phyloP scores from a whole-genome alignment of 2,113 vertebrate species.

The Hyaena hyaena region DNA sequence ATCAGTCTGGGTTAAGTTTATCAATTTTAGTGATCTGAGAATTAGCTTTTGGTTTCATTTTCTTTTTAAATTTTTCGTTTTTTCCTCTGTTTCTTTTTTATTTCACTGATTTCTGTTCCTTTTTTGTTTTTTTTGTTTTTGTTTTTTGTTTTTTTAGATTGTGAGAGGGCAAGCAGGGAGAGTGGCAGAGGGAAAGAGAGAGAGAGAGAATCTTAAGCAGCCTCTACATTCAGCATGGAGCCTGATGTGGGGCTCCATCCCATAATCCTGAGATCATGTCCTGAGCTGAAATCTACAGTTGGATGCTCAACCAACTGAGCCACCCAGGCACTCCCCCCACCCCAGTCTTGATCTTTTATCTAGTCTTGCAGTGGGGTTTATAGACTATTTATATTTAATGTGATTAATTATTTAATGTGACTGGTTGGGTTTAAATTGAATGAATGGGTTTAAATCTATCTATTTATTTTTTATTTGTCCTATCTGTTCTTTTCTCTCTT shows the following conservation, averaged over 20 bases:
- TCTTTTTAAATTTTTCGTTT: background rate
- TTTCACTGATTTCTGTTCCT: background rate
- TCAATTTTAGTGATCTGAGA: background rate
- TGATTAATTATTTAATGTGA: background rate
- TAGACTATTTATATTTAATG: background rate
- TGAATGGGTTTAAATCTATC: slow-evolving; percentile 1
- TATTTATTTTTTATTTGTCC: slow-evolving; percentile 6
- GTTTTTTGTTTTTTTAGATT: background rate
- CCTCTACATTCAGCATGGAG: too few species aligned
- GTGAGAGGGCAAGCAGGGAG: too few species aligned
- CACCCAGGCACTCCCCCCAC: too few species aligned
- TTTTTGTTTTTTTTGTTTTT: background rate
- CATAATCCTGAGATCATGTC: too few species aligned
- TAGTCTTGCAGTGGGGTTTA: background rate
- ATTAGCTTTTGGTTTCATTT: slow-evolving; percentile 27
- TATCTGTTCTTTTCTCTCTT: background rate
- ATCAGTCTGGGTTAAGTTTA: background rate
- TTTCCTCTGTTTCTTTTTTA: background rate
- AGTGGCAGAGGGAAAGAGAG: too few species aligned
- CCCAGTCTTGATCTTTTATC: background rate
- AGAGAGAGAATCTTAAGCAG: too few species aligned
- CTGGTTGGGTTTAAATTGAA: background rate
- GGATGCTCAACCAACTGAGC: too few species aligned
- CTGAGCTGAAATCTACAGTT: too few species aligned
- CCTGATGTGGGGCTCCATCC: too few species aligned